Base-by-base conservation (phyloP, 2,113 vertebrate species). In the Ia io region DNA sequence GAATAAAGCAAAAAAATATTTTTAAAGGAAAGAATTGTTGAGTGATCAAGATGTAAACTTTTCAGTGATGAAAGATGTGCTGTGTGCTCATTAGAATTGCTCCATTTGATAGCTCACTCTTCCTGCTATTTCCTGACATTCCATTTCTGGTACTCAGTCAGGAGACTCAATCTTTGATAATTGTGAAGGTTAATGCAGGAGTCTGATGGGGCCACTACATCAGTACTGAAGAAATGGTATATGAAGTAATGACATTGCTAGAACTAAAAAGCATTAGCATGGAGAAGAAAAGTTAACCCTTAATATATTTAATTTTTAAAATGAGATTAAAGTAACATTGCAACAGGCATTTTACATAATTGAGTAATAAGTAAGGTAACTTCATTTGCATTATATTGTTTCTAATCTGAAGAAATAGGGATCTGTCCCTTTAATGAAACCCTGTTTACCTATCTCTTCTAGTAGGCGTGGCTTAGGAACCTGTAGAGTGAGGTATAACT, bases 391-490 rank as follows among this genome's bases (percentile, higher is more conserved):
- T 70, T 78, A 74, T 65, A 49, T 88, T 49, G n/a, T 87, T 83
- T 79, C 40, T 67, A 76, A 71, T 74, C 16, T 5, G 42, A 94
- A 95, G 56, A 93, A 97, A 97, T 35, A 84, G 69, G 47, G 78
- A 78, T 1, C 92, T 90, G 93, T 95, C 80, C 88, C 93, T 98
- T 97, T 98, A 97, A 97, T 76, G 76, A 93, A 93, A 69, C 49
- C 44, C 28, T 97, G 96, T 97, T 97, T 97, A 97, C 96, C 95
- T 98, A n/a, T 5, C 67, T 95, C 89, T 71, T 95, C 92, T 88
- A 76, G 88, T 93, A 77, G 98, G 98, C 47, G 98, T 96, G 97
- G 95, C 96, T 93, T 96, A 93, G 90, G 94, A 98, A 97, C 97
- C 91, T 93, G 97, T 96, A 59, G 93, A 93, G 96, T 95, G 91